Conservation (phyloP, 2,113 vertebrate genomes). For the Rostratula benghalensis region DNA sequence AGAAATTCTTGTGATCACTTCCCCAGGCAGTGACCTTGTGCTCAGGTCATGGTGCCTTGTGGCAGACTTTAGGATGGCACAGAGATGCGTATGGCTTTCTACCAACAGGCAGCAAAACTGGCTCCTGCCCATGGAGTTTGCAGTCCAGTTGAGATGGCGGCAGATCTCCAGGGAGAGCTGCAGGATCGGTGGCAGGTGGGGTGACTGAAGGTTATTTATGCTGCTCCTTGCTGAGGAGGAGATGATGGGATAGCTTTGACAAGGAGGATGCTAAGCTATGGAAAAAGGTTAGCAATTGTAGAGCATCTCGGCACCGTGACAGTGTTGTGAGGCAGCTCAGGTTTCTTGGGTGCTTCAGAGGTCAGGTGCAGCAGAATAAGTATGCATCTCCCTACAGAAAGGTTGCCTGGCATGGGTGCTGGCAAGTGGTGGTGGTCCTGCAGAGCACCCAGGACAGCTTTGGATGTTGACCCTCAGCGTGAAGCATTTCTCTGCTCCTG, state of each 20-base stretch:
- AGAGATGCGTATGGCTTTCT: neutral
- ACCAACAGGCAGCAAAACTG: neutral
- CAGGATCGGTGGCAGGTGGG: neutral
- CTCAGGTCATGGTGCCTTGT: neutral
- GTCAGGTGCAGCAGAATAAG: neutral
- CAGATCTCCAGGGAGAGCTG: neutral
- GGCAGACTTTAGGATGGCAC: neutral
- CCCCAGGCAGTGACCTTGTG: neutral
- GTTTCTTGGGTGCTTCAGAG: neutral
- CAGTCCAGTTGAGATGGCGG: neutral
- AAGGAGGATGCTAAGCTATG: neutral
- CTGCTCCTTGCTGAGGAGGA: neutral
- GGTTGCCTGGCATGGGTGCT: neutral
- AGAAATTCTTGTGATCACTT: neutral
- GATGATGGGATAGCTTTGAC: neutral
- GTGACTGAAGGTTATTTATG: neutral
- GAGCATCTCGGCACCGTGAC: neutral
- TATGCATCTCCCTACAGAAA: neutral
- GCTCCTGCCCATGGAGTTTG: neutral
- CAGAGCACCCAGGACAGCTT: rapidly evolving
- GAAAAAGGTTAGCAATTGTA: slow-evolving; percentile 25
- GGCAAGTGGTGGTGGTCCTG: neutral
- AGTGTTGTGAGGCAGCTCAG: neutral
- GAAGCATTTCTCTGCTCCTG: neutral
- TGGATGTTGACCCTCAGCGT: neutral